Evolutionary conservation across 2,888 invertebrate species (phyloP).

Genomic region (Platypus cylindrus): DNA sequence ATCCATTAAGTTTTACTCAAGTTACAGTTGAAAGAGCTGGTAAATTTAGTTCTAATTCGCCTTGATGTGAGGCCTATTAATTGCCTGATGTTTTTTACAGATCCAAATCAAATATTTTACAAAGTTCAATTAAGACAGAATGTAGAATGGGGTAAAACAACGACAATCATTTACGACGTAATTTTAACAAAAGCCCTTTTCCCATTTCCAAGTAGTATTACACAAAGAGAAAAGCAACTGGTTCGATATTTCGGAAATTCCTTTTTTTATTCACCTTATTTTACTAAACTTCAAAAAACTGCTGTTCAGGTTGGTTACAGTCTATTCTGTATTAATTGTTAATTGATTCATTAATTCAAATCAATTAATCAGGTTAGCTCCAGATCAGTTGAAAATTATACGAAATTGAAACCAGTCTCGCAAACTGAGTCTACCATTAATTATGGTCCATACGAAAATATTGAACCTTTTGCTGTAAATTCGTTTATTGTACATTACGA

Average conservation of each 20-base stretch:
- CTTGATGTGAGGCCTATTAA: background rate
- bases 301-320: conserved; percentile 37
- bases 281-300: conserved; percentile 68
- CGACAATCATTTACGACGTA: conserved; percentile 53
- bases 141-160: conserved; percentile 44
- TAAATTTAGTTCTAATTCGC: background rate
- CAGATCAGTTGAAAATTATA: conserved; percentile 67
- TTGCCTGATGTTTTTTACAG: conserved; percentile 1
- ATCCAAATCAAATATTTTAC: conserved; percentile 18
- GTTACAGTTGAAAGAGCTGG: conserved; percentile 33
- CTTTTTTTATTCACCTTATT: conserved; percentile 75
- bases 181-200: conserved; percentile 62
- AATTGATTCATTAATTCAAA: conserved; percentile 36
- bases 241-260: conserved; percentile 78
- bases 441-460: conserved; percentile 81
- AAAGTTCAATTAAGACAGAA: conserved; percentile 43
- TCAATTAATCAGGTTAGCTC: conserved; percentile 39
- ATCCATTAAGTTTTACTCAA: conserved; percentile 37
- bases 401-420: conserved; percentile 67
- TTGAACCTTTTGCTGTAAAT: conserved; percentile 44
- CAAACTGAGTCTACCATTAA: conserved; percentile 68
- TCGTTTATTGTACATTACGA: conserved; percentile 81
- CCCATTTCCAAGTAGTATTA: conserved; percentile 80
- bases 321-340: background rate
- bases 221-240: conserved; percentile 88